phyloP scores from a whole-genome alignment of 2,888 invertebrate species.

The Pterobdella sp. region DNA sequence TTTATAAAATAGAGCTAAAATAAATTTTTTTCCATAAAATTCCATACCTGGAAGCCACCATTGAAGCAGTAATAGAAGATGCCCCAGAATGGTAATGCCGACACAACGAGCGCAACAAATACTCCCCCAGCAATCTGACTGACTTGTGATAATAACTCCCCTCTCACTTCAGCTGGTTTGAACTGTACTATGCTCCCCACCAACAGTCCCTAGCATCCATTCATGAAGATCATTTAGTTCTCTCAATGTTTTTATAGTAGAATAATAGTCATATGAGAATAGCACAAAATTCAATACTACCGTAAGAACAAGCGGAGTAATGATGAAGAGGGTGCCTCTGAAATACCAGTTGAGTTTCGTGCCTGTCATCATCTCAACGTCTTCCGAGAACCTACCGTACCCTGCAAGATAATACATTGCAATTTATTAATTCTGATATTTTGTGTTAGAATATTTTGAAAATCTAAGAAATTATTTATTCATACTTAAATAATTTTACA shows the following conservation, averaged over 20 bases:
- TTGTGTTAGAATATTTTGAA: too few species aligned
- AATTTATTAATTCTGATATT: too few species aligned
- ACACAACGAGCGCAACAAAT: constrained; percentile 46
- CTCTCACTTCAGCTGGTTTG: neutral
- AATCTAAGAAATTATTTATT: too few species aligned
- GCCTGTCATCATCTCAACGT: constrained; percentile 3
- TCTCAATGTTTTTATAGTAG: too few species aligned
- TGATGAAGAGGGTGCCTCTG: neutral
- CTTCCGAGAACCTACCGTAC: neutral
- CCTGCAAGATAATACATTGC: too few species aligned
- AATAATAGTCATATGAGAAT: too few species aligned
- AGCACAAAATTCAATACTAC: too few species aligned
- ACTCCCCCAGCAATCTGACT: constrained; percentile 44
- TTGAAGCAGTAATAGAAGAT: constrained; percentile 44
- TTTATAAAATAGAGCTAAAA: too few species aligned
- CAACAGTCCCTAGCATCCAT: neutral
- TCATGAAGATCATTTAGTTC: too few species aligned
- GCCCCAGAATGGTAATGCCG: constrained; percentile 44
- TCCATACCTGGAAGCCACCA: constrained; percentile 45
- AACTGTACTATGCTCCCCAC: neutral
- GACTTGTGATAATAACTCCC: neutral
- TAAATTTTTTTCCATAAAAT: neutral
- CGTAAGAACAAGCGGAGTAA: neutral
- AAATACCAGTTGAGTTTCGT: neutral
- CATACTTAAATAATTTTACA: too few species aligned